Evolutionary conservation across 2,888 invertebrate species (phyloP), one percentile per base, ranked within the genome.

Genomic region (Nebria brevicollis): DNA sequence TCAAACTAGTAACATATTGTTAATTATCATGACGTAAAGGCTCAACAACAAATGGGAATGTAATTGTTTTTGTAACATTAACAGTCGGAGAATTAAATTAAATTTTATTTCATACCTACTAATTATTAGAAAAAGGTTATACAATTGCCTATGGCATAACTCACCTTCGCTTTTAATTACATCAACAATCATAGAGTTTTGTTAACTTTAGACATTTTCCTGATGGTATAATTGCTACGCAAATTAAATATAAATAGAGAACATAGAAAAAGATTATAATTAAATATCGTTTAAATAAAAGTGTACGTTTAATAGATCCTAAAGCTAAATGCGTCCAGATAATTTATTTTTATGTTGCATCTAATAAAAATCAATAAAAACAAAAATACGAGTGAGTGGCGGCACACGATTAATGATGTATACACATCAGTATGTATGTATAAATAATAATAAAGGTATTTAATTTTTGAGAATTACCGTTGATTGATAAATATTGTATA

Each of bases 31-130:
- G 54, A 54, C 54, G 54, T 13, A 54, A 54, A 54, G 54, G 54
- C 7, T 54, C 13, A 11, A 54, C 54, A 54, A 54, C 54, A 54
- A 54, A 54, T 54, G 54, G 8, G 54, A 54, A 6, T 54, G 54
- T 54, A 54, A 54, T 54, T 54, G 54, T 54, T 54, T 54, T 54
- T 54, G 54, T 54, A 54, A 54, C 54, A 54, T 54, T 54, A 54
- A 2, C 54, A 54, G 54, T 54, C 54, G 4, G 13, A 54, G 54
- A 54, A 54, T 54, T 54, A 54, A 54, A 54, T 54, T 54, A 54
- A 54, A 11, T 54, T 54, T 54, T 54, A 54, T 54, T 54, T 54
- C 54, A 54, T 54, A 54, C 54, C 54, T 54, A 54, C 54, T 54
- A 54, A 54, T 54, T 54, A 54, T 54, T 54, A 54, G 3, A 54